Evolutionary conservation across 2,113 vertebrate species (phyloP).

Genomic region (Aptenodytes forsteri): DNA sequence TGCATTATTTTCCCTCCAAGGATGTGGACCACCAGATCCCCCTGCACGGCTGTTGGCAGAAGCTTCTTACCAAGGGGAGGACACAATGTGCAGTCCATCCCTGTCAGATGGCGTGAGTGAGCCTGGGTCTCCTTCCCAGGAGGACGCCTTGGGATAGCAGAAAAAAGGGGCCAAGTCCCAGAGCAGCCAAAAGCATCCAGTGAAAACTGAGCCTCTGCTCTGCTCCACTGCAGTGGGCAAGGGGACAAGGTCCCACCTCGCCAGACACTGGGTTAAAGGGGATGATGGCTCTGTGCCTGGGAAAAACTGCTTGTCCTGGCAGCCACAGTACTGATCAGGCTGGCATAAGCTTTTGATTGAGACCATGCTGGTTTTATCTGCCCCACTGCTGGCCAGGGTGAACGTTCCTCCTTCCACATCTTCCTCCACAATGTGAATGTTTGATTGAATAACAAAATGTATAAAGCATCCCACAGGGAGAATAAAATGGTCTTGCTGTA

Average conservation of each 20-base stretch:
- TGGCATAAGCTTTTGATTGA: neutral
- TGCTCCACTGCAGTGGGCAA: neutral
- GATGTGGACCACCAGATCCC: neutral
- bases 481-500: neutral
- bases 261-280: neutral
- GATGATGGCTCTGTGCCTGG: neutral
- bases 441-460: neutral
- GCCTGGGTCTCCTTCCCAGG: neutral
- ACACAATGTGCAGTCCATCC: neutral
- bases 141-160: neutral
- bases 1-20: neutral
- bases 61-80: neutral
- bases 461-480: neutral
- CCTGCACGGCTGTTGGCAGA: neutral
- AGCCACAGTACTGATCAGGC: neutral
- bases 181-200: neutral
- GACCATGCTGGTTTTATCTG: neutral
- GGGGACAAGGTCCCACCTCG: neutral
- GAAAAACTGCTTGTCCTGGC: neutral
- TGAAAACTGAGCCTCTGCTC: neutral
- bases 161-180: neutral
- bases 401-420: neutral
- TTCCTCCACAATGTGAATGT: neutral
- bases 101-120: neutral
- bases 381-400: neutral